These are phyloP conservation scores for Escarpia spicata DNA, from an alignment of 2,888 invertebrate genomes.

Conservation along the genomic window DNA sequence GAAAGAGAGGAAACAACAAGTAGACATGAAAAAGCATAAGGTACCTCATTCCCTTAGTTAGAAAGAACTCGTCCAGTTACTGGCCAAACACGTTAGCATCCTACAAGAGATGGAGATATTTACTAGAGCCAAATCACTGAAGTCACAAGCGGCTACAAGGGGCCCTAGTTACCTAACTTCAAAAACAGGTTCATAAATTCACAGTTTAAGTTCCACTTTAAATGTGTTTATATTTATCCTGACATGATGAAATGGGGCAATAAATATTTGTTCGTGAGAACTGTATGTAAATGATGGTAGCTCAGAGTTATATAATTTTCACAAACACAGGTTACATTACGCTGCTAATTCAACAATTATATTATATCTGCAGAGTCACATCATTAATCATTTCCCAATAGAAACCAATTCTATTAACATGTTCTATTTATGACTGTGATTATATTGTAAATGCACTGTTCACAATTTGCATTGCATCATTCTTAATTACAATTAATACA, in stretches of 20 bases:
- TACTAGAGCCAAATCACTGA: neutral
- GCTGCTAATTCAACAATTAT: neutral
- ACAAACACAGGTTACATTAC: neutral
- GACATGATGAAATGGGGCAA: too few relatives aligned
- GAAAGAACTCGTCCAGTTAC: neutral
- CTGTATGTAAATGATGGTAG: neutral
- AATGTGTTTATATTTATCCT: too few relatives aligned
- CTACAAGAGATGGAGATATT: neutral
- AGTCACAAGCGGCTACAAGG: neutral
- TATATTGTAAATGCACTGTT: too few relatives aligned
- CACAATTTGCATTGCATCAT: too few relatives aligned
- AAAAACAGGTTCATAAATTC: neutral
- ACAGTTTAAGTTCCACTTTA: neutral
- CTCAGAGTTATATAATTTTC: neutral
- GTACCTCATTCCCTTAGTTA: slow-evolving; percentile 16
- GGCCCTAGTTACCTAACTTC: neutral
- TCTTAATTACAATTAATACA: too few relatives aligned
- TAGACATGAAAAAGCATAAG: neutral
- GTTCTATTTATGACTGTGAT: too few relatives aligned
- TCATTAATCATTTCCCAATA: too few relatives aligned
- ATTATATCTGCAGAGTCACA: neutral
- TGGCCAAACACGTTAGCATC: slow-evolving; percentile 13
- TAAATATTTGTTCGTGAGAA: too few relatives aligned
- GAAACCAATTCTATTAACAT: too few relatives aligned
- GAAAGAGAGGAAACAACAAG: neutral